A percentile compares a stretch with the other conserved stretches of the same genome.
phyloP scores from a whole-genome alignment of 1,140 invertebrate genomes.

The Magallana ariakensis region DNA sequence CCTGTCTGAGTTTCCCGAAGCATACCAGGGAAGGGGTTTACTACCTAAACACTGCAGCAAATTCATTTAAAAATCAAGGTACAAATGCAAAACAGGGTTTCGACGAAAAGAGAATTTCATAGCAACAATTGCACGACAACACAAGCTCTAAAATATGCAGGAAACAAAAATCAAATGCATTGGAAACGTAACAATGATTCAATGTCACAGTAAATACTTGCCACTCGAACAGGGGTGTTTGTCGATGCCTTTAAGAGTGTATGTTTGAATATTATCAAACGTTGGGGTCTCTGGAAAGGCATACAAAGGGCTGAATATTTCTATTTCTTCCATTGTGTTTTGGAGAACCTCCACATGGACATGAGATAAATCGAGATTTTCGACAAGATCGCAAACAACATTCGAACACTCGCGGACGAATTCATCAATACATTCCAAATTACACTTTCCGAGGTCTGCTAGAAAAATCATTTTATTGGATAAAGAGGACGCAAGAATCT shows the following conservation, averaged over 20 bases:
- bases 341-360: neutral
- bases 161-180: no score
- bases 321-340: neutral
- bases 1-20: no score
- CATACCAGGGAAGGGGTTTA: no score
- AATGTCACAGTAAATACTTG: no score
- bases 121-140: no score
- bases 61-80: no score
- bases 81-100: no score
- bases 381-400: conserved; percentile 7
- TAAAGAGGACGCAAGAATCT: neutral
- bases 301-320: neutral
- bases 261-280: neutral
- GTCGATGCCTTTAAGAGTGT: neutral
- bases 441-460: conserved; percentile 8
- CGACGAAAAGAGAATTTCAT: no score
- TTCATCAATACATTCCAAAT: neutral
- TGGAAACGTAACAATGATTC: no score
- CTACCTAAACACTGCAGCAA: no score
- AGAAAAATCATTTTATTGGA: conserved; percentile 19
- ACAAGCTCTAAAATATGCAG: no score
- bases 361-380: neutral
- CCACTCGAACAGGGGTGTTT: neutral
- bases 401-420: neutral
- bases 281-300: neutral